phyloP scores from a whole-genome alignment of 2,888 invertebrate species.

The Dermolepida albohirtum region DNA sequence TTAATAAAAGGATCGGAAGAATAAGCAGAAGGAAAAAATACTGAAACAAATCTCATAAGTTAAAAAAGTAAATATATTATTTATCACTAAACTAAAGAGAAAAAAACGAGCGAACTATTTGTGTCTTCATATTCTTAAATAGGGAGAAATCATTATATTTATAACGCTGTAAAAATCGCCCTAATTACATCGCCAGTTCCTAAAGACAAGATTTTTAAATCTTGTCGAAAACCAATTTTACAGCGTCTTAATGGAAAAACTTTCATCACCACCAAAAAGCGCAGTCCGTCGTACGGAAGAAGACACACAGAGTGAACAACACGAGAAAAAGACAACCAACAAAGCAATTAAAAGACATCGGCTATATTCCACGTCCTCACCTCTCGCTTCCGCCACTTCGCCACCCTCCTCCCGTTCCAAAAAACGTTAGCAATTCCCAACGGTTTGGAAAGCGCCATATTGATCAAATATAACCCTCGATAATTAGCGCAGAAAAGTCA shows the following conservation, averaged over 20 bases:
- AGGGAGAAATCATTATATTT: constrained; percentile 14
- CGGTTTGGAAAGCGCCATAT: constrained; percentile 18
- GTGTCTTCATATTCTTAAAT: too few relatives aligned
- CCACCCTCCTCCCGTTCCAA: not conserved
- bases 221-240: constrained; percentile 35
- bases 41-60: too few relatives aligned
- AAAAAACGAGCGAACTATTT: too few relatives aligned
- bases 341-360: constrained; percentile 35
- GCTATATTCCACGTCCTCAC: not conserved
- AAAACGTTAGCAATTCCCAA: constrained; percentile 15
- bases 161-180: constrained; percentile 30
- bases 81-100: too few relatives aligned
- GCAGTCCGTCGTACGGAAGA: not conserved
- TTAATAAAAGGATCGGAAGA: too few relatives aligned
- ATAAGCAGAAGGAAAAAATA: too few relatives aligned
- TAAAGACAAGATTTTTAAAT: constrained; percentile 34
- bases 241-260: constrained; percentile 34
- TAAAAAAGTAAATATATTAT: too few relatives aligned
- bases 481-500: constrained; percentile 36
- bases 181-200: constrained; percentile 14
- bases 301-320: constrained; percentile 7
- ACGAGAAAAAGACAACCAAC: constrained; percentile 15
- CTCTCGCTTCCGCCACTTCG: not conserved
- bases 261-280: constrained; percentile 23
- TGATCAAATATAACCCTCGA: constrained; percentile 39